phyloP scores from a whole-genome alignment of 53 echinoderm and acorn worm genomes.

The Apostichopus leukothele region DNA sequence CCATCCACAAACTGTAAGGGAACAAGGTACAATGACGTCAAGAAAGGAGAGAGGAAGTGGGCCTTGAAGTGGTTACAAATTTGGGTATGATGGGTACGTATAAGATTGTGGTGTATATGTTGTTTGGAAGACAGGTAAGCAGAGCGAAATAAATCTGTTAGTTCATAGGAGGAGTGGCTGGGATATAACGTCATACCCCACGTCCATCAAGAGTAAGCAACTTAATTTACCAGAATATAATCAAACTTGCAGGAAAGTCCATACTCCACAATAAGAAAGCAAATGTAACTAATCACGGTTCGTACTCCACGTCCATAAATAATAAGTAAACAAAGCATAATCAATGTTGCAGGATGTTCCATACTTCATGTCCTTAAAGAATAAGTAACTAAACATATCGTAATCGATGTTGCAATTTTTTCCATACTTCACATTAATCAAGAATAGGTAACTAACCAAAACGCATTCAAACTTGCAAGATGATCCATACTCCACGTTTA shows the following conservation, averaged over 20 bases:
- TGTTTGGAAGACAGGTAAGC: not conserved
- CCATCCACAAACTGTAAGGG: constrained; percentile 49
- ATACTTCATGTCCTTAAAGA: not conserved
- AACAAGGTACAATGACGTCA: not conserved
- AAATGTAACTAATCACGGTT: constrained; percentile 7
- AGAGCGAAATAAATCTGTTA: not conserved
- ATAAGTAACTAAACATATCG: constrained; percentile 49
- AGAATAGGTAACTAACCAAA: constrained; percentile 53
- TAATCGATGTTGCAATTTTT: constrained; percentile 61
- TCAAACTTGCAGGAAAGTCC: constrained; percentile 66
- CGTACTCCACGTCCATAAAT: no score
- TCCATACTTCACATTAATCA: constrained; percentile 66
- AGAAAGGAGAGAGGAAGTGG: no score
- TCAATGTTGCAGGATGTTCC: no score
- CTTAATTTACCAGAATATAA: constrained; percentile 42
- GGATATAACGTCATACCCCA: constrained; percentile 34
- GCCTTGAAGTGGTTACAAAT: not conserved
- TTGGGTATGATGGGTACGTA: not conserved
- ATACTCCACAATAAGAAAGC: constrained; percentile 66
- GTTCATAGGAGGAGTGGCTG: no score
- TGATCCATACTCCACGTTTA: constrained; percentile 59
- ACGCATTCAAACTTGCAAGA: constrained; percentile 60
- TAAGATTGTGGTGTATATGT: not conserved
- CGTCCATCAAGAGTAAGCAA: constrained; percentile 67
- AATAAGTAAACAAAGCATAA: no score